These are phyloP conservation scores for Caerostris extrusa DNA, from an alignment of 1,140 invertebrate species.

Conservation along the genomic window DNA sequence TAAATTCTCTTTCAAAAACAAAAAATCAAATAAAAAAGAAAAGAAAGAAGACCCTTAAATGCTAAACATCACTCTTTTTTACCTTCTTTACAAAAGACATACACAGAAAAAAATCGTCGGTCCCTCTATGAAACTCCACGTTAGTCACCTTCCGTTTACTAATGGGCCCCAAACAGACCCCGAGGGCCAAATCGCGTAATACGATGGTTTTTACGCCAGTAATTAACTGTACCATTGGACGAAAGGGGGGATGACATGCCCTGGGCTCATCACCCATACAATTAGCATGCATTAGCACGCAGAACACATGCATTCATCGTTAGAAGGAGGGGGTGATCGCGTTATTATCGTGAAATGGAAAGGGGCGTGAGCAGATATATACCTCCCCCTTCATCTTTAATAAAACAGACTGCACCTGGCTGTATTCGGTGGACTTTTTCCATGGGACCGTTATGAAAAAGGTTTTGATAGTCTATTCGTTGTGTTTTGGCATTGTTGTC, in stretches of 20 bases:
- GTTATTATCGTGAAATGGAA: not conserved
- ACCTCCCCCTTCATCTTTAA: not conserved
- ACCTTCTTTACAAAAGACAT: not conserved
- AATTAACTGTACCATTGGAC: slow-evolving; percentile 59
- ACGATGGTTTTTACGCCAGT: slow-evolving; percentile 74
- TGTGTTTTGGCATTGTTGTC: too few species aligned
- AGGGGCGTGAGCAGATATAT: slow-evolving; percentile 14
- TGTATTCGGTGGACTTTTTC: slow-evolving; percentile 48
- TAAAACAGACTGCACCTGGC: slow-evolving; percentile 72
- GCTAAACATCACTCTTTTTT: not conserved
- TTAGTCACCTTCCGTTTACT: slow-evolving; percentile 74
- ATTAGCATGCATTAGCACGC: slow-evolving; percentile 77
- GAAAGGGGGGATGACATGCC: slow-evolving; percentile 22
- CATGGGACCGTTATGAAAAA: slow-evolving; percentile 56
- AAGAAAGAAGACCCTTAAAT: not conserved
- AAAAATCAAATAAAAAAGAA: not conserved
- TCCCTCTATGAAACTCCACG: not conserved
- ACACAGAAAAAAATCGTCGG: not conserved
- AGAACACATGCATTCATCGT: not conserved
- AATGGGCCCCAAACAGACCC: slow-evolving; percentile 69
- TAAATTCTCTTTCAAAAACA: not conserved
- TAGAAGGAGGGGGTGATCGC: not conserved
- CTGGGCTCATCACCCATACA: slow-evolving; percentile 73
- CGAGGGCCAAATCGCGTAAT: slow-evolving; percentile 44
- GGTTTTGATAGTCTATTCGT: too few species aligned